Evolutionary conservation across 2,113 vertebrate species (phyloP).

Genomic region (Ursus arctos): DNA sequence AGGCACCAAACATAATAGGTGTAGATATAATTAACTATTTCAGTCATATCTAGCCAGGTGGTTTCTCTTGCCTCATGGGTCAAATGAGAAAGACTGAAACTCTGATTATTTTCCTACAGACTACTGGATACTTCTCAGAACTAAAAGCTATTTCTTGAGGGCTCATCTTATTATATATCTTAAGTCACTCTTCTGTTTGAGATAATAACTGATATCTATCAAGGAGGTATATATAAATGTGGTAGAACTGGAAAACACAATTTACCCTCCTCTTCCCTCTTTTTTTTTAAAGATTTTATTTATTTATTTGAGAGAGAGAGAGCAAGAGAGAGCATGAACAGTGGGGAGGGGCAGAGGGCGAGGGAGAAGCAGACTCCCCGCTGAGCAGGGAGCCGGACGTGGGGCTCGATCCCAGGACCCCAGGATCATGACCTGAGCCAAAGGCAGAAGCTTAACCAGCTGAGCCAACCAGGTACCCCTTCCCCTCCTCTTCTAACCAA

Average conservation of each 20-base stretch:
- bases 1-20: background rate
- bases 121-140: background rate
- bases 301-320: background rate
- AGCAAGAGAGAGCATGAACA: background rate
- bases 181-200: background rate
- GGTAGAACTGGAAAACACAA: background rate
- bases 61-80: constrained; percentile 16
- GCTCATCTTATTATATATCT: background rate
- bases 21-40: background rate
- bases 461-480: background rate
- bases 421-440: background rate
- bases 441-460: background rate
- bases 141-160: constrained; percentile 42
- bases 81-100: constrained; percentile 28
- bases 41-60: background rate
- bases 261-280: background rate
- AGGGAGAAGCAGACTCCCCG: background rate
- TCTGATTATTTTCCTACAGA: constrained; percentile 11
- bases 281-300: background rate
- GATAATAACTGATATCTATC: background rate
- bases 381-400: background rate
- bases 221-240: background rate
- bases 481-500: background rate
- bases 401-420: background rate
- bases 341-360: background rate